Percentiles rank a stretch among this genome's conserved stretches.
These are phyloP conservation scores for Drosophila mimica DNA, from an alignment of 2,888 invertebrate species.

Conservation along the genomic window DNA sequence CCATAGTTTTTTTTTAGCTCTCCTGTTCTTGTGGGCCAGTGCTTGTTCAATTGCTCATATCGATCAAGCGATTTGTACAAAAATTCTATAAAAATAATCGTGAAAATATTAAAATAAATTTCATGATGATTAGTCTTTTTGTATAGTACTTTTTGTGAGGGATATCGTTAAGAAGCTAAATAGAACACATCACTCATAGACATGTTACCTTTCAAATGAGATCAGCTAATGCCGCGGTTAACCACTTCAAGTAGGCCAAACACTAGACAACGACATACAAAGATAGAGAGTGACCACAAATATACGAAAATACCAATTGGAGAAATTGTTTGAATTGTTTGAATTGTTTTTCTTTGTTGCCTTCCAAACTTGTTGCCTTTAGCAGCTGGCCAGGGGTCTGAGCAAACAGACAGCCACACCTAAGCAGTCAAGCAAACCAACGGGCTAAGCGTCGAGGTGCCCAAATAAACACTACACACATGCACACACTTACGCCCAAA, in stretches of 20 bases:
- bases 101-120: not conserved
- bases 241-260: constrained; percentile 15
- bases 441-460: constrained; percentile 52
- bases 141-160: not conserved
- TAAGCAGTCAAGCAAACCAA: constrained; percentile 47
- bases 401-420: constrained; percentile 56
- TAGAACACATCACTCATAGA: not conserved
- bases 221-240: constrained; percentile 21
- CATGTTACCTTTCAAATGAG: not conserved
- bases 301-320: constrained; percentile 17
- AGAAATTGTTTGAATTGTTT: constrained; percentile 12
- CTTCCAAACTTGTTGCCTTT: constrained; percentile 62
- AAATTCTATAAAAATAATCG: not conserved
- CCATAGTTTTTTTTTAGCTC: constrained; percentile 4
- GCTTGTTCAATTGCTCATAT: constrained; percentile 1
- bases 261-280: not conserved
- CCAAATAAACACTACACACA: constrained; percentile 55
- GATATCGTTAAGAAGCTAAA: not conserved
- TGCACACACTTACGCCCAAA: constrained; percentile 4
- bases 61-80: not conserved
- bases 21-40: not conserved
- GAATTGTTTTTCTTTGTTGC: constrained; percentile 14
- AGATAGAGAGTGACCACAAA: constrained; percentile 5
- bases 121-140: not conserved
- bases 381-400: constrained; percentile 27